These are phyloP conservation scores for Aleiodes sp. DNA, from an alignment of 1,140 invertebrate genomes.

Conservation along the genomic window DNA sequence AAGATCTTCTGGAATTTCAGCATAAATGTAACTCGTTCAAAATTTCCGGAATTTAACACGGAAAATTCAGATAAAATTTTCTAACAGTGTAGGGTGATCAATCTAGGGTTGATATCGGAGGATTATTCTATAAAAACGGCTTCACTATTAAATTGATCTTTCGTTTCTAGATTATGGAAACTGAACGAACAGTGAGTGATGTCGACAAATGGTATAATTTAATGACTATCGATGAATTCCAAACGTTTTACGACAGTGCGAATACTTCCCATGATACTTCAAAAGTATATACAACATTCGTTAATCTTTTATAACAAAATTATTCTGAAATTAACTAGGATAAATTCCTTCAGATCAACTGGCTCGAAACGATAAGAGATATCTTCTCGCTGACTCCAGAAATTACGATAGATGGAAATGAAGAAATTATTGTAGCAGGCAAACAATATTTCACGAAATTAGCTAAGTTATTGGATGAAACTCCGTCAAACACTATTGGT, in stretches of 20 bases:
- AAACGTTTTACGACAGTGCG: neutral
- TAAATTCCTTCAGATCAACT: neutral
- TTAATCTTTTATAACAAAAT: neutral
- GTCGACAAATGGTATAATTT: neutral
- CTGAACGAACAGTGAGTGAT: neutral
- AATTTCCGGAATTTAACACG: no score
- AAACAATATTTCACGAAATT: neutral
- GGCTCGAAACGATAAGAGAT: neutral
- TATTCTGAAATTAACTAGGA: neutral
- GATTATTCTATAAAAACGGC: no score
- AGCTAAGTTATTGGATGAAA: neutral
- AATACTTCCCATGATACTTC: neutral
- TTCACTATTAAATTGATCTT: no score
- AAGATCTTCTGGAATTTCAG: no score
- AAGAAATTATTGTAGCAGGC: neutral
- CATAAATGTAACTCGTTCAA: no score
- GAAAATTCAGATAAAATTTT: no score
- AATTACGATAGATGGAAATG: neutral
- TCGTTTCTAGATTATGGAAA: neutral
- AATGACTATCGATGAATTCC: neutral
- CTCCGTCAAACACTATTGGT: neutral
- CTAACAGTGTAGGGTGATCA: no score
- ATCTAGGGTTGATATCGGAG: no score
- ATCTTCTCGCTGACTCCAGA: neutral
- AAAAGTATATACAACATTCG: neutral